Evolutionary conservation across 2,888 invertebrate species (phyloP).

Genomic region (Drosophila sordidula): DNA sequence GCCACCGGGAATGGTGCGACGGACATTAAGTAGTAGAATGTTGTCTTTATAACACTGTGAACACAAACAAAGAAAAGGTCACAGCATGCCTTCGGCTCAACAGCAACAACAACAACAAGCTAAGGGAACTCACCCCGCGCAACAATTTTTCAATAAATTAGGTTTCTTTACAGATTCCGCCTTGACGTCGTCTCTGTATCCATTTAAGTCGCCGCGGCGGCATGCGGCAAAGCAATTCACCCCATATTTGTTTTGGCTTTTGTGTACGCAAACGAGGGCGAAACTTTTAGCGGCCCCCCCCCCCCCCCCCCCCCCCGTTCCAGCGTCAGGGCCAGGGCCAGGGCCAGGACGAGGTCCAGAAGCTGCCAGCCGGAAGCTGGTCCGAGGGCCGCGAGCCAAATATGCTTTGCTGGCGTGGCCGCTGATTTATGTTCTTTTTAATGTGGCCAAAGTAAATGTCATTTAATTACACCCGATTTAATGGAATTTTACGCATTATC

Average conservation of each 20-base stretch:
- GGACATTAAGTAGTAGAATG: slow-evolving; percentile 80
- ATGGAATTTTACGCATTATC: slow-evolving; percentile 84
- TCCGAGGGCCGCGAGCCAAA: slow-evolving; percentile 48
- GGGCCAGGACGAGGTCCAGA: slow-evolving; percentile 9
- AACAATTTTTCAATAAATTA: slow-evolving; percentile 84
- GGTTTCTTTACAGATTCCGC: slow-evolving; percentile 82
- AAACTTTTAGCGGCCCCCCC: slow-evolving; percentile 53
- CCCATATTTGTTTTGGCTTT: slow-evolving; percentile 75
- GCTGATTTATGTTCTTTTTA: slow-evolving; percentile 84
- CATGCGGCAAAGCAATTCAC: slow-evolving; percentile 59
- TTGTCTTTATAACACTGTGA: slow-evolving; percentile 81
- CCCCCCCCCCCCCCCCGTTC: background rate
- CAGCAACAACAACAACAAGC: slow-evolving; percentile 48
- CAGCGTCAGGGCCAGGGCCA: slow-evolving; percentile 1
- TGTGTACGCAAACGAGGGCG: slow-evolving; percentile 67
- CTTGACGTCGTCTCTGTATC: slow-evolving; percentile 47
- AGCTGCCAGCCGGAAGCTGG: slow-evolving; percentile 21
- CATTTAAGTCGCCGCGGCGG: slow-evolving; percentile 50
- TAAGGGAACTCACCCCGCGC: slow-evolving; percentile 71
- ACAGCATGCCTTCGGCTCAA: slow-evolving; percentile 68
- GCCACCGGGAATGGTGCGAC: slow-evolving; percentile 54
- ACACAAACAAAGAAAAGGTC: slow-evolving; percentile 74
- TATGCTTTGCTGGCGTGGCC: slow-evolving; percentile 64
- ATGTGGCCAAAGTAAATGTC: slow-evolving; percentile 84
- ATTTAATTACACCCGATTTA: slow-evolving; percentile 85